These are phyloP conservation scores for Platycheirus rosarum DNA, from an alignment of 2,888 invertebrate species.

Conservation along the genomic window DNA sequence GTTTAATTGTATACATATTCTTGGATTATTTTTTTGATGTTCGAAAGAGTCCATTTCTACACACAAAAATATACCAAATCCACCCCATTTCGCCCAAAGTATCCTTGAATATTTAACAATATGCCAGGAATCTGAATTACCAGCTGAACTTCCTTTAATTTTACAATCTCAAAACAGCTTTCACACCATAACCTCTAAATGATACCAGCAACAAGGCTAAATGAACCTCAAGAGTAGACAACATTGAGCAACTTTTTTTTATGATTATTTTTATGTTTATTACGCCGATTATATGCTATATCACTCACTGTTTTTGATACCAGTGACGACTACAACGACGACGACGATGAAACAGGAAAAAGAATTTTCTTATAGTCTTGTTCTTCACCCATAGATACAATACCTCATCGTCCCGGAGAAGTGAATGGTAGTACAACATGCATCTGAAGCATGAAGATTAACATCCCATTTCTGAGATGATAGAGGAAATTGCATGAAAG, in stretches of 20 bases:
- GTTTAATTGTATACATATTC: no score
- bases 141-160: slow-evolving; percentile 60
- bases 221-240: slow-evolving; percentile 47
- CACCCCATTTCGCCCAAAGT: no score
- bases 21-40: no score
- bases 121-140: slow-evolving; percentile 40
- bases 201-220: not conserved
- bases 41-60: not conserved
- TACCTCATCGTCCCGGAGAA: slow-evolving; percentile 29
- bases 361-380: slow-evolving; percentile 31
- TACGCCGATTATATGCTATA: slow-evolving; percentile 72
- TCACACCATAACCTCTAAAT: slow-evolving; percentile 63
- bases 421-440: slow-evolving; percentile 44
- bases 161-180: slow-evolving; percentile 66
- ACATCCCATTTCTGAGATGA: slow-evolving; percentile 57
- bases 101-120: slow-evolving; percentile 29
- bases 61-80: not conserved
- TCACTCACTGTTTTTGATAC: slow-evolving; percentile 60
- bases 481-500: slow-evolving; percentile 62
- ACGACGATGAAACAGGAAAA: slow-evolving; percentile 37
- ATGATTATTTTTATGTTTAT: slow-evolving; percentile 74
- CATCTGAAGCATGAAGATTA: slow-evolving; percentile 72
- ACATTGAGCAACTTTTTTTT: slow-evolving; percentile 69
- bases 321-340: no score
- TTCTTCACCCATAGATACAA: slow-evolving; percentile 30